Conservation (phyloP, 2,888 invertebrate species). For the Eupeodes latifasciatus region DNA sequence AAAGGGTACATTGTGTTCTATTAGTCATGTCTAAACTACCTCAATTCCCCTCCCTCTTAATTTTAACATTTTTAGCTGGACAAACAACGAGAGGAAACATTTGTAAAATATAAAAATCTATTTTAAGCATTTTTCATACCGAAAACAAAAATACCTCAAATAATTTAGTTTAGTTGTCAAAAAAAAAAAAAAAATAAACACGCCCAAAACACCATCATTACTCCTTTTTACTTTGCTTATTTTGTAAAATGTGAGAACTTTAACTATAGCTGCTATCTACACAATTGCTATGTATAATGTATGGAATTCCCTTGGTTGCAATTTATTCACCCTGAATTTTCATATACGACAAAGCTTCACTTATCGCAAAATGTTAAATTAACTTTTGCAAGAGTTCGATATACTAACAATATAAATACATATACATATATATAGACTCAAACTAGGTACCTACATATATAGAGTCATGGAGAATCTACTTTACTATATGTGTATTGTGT, state of each 20-base stretch:
- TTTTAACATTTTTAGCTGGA: too few species aligned
- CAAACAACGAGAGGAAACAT: too few species aligned
- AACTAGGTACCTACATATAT: too few species aligned
- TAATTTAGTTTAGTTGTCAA: constrained; percentile 12
- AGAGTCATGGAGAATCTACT: too few species aligned
- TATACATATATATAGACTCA: too few species aligned
- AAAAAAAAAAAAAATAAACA: neutral
- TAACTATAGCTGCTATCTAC: neutral
- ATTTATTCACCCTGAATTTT: constrained; percentile 13
- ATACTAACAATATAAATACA: neutral
- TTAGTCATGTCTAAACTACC: too few species aligned
- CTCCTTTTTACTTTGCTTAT: neutral
- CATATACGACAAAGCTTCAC: constrained; percentile 30
- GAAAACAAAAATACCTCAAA: neutral
- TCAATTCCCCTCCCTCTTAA: too few species aligned
- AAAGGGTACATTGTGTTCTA: too few species aligned
- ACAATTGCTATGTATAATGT: too few species aligned
- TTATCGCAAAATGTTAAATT: constrained; percentile 56
- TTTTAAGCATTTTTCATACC: too few species aligned
- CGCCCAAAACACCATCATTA: constrained; percentile 18
- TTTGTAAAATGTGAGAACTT: neutral
- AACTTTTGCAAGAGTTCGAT: constrained; percentile 42
- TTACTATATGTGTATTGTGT: too few species aligned
- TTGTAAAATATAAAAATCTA: too few species aligned
- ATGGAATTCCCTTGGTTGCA: constrained; percentile 3